Percentiles rank a stretch among this genome's conserved stretches.
phyloP scores from a whole-genome alignment of 2,797 vertebrate genomes.

The Acanthurus tractus region DNA sequence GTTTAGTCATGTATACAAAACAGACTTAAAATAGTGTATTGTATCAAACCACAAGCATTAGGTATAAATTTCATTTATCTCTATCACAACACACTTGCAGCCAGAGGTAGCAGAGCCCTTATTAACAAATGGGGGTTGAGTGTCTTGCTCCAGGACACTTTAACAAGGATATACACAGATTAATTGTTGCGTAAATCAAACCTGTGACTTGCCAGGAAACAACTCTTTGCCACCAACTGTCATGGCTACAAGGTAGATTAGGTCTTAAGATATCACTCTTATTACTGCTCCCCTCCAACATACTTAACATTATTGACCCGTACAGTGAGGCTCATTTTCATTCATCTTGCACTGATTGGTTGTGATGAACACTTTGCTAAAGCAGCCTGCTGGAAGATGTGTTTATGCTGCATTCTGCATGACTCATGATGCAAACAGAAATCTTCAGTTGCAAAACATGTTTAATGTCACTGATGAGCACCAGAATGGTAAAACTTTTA shows the following conservation, averaged over 20 bases:
- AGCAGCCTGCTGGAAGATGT: constrained; percentile 5
- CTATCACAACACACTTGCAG: neutral
- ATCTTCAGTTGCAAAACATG: constrained; percentile 10
- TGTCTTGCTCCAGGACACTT: constrained; percentile 44
- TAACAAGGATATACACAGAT: constrained; percentile 37
- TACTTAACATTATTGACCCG: constrained; percentile 68
- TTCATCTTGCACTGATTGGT: constrained; percentile 36
- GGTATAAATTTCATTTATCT: neutral
- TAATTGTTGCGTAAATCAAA: constrained; percentile 44
- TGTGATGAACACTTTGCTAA: constrained; percentile 30
- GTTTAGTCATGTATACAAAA: neutral
- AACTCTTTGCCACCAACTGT: constrained; percentile 21
- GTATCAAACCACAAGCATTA: too few relatives aligned
- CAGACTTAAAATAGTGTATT: neutral
- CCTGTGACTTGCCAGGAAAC: constrained; percentile 37
- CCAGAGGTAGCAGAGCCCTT: constrained; percentile 8
- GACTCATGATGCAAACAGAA: neutral
- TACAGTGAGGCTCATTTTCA: constrained; percentile 33
- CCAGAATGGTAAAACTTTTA: neutral
- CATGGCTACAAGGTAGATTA: constrained; percentile 41
- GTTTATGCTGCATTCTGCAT: neutral
- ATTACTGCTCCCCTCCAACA: constrained; percentile 38
- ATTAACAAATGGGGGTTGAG: constrained; percentile 31
- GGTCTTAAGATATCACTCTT: constrained; percentile 38
- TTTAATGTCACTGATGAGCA: constrained; percentile 31